These are phyloP conservation scores for Brachyhypopomus occidentalis DNA, from an alignment of 2,113 vertebrate species.

Conservation along the genomic window DNA sequence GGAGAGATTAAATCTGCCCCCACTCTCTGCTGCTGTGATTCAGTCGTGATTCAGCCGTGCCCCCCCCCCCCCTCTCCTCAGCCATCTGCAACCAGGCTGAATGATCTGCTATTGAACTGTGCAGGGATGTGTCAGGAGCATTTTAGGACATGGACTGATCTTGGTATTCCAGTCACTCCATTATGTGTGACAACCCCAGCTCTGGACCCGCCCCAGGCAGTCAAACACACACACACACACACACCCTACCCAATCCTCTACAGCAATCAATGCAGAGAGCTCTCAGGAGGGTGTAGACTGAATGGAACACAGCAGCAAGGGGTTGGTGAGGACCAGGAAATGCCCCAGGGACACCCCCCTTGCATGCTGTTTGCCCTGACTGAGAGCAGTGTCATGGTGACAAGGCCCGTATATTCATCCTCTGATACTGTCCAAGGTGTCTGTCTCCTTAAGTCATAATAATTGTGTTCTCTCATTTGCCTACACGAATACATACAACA, in stretches of 20 bases:
- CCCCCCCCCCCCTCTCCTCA: slow-evolving; percentile 15
- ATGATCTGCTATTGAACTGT: neutral
- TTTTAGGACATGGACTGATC: slow-evolving; percentile 18
- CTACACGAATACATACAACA: neutral
- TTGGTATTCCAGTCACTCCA: slow-evolving; percentile 24
- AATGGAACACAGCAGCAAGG: neutral
- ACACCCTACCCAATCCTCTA: neutral
- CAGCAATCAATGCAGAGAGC: neutral
- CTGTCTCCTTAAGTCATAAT: too few relatives aligned
- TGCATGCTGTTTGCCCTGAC: too few relatives aligned
- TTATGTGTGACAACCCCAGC: neutral
- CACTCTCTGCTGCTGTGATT: neutral
- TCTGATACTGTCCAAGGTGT: too few relatives aligned
- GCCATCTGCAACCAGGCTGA: neutral
- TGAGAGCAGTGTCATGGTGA: too few relatives aligned
- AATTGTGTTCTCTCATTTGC: too few relatives aligned
- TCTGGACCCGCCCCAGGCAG: slow-evolving; percentile 26
- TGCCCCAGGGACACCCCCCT: neutral
- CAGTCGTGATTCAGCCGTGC: neutral
- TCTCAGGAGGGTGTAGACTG: neutral
- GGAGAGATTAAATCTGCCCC: neutral
- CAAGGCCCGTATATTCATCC: too few relatives aligned
- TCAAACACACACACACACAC: too few relatives aligned
- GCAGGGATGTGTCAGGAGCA: neutral
- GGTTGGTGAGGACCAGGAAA: neutral